These are phyloP conservation scores for Pseudeuparius sepicola DNA, from an alignment of 2,888 invertebrate species.

Conservation along the genomic window DNA sequence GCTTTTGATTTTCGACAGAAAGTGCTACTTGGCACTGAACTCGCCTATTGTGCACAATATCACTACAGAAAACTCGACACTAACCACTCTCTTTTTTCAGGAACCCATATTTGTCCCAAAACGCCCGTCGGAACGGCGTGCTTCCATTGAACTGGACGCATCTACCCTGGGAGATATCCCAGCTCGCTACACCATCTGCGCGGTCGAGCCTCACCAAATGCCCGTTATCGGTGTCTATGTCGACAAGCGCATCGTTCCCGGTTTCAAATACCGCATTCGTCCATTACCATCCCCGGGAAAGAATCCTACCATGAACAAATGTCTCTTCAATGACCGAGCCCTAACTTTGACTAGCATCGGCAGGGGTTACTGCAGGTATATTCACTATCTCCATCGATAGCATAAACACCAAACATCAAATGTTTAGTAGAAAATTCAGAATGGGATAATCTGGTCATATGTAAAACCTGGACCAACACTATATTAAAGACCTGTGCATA, in stretches of 20 bases:
- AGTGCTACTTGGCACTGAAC: too few relatives aligned
- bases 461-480: too few relatives aligned
- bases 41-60: too few relatives aligned
- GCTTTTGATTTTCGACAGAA: too few relatives aligned
- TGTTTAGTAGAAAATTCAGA: too few relatives aligned
- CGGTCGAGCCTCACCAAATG: slow-evolving; percentile 52
- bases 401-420: too few relatives aligned
- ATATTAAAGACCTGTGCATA: too few relatives aligned
- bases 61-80: too few relatives aligned
- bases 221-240: slow-evolving; percentile 64
- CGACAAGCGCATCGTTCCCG: slow-evolving; percentile 60
- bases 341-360: slow-evolving; percentile 58
- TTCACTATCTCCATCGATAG: too few relatives aligned
- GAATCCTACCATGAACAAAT: slow-evolving; percentile 30
- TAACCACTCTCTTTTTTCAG: too few relatives aligned
- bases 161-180: slow-evolving; percentile 55
- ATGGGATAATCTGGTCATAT: too few relatives aligned
- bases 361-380: slow-evolving; percentile 63
- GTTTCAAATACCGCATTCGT: slow-evolving; percentile 64
- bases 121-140: slow-evolving; percentile 12
- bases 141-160: slow-evolving; percentile 42
- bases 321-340: slow-evolving; percentile 57
- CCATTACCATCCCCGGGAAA: slow-evolving; percentile 46
- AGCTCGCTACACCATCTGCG: slow-evolving; percentile 51
- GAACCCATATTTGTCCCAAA: slow-evolving; percentile 16